A percentile compares a stretch with the other conserved stretches of the same genome.
Evolutionary conservation across 2,797 vertebrate species (phyloP).

Genomic region (Thripadectes ignobilis): DNA sequence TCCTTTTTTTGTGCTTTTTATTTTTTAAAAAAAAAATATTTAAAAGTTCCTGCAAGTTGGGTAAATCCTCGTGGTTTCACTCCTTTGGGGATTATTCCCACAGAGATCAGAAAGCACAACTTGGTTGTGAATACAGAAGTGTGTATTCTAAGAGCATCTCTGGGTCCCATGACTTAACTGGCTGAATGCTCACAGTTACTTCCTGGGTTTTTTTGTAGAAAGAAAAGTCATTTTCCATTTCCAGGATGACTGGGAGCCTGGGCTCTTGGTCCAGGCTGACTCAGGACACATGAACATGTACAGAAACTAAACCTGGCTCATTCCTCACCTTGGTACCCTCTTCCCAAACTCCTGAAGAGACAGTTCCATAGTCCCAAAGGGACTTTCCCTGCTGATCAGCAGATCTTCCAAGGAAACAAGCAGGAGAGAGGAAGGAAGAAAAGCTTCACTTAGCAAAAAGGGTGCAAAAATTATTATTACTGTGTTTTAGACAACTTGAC

Average conservation of each 20-base stretch:
- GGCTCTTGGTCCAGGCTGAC: background rate
- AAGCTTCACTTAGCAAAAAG: background rate
- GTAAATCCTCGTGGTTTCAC: background rate
- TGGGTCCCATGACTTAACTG: background rate
- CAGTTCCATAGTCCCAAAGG: accelerated
- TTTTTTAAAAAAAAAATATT: background rate
- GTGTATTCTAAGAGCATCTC: background rate
- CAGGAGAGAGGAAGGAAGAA: background rate
- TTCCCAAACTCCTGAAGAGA: background rate
- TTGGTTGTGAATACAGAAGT: background rate
- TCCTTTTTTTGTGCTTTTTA: too few species aligned
- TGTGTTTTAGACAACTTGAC: background rate
- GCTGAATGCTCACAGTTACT: background rate
- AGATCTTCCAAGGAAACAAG: background rate
- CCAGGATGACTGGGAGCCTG: accelerated
- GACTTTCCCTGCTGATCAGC: background rate
- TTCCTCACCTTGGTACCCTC: background rate
- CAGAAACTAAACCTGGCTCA: background rate
- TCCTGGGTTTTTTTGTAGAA: background rate
- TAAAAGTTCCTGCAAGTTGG: background rate
- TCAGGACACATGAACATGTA: accelerated
- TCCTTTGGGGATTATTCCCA: background rate
- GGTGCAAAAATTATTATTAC: background rate
- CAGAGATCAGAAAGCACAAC: background rate
- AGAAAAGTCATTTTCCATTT: background rate